Percentiles rank a stretch among this genome's conserved stretches.
These are phyloP conservation scores for Busseola fusca DNA, from an alignment of 2,888 invertebrate species.

Conservation along the genomic window DNA sequence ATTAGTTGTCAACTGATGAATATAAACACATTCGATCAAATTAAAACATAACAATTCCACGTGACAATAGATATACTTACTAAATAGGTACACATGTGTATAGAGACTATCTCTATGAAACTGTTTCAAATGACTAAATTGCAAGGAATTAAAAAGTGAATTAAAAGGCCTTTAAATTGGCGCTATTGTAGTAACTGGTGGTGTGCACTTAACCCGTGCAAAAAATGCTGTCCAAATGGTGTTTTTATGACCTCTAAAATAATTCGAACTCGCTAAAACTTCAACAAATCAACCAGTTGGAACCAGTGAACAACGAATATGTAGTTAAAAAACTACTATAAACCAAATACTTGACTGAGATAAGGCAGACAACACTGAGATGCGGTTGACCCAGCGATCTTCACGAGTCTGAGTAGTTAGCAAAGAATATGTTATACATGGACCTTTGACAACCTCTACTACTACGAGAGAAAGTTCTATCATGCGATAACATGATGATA, in stretches of 20 bases:
- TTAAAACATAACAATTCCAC: conserved; percentile 23
- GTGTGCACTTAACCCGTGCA: conserved; percentile 12
- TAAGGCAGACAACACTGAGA: conserved; percentile 38
- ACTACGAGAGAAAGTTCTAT: conserved; percentile 58
- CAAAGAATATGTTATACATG: conserved; percentile 26
- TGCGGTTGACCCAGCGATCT: conserved; percentile 22
- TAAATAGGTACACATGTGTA: neutral
- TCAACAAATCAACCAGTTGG: conserved; percentile 49
- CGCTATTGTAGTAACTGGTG: neutral
- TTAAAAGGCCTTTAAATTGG: conserved; percentile 49
- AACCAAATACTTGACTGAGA: conserved; percentile 45
- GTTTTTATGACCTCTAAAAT: conserved; percentile 32
- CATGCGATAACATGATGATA: conserved; percentile 53
- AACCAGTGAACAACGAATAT: conserved; percentile 27
- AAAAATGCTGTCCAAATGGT: conserved; percentile 23
- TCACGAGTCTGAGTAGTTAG: conserved; percentile 8
- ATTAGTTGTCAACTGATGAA: conserved; percentile 36
- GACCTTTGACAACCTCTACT: conserved; percentile 47
- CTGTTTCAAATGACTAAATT: conserved; percentile 19
- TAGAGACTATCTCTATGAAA: conserved; percentile 13
- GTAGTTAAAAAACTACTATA: conserved; percentile 41
- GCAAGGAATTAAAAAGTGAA: conserved; percentile 16
- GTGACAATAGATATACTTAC: conserved; percentile 16
- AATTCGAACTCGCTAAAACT: conserved; percentile 25
- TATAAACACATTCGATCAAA: conserved; percentile 45